A percentile compares a stretch with the other conserved stretches of the same genome.
These are phyloP conservation scores for Melanotaenia nigrans DNA, from an alignment of 2,797 vertebrate species.

Conservation along the genomic window DNA sequence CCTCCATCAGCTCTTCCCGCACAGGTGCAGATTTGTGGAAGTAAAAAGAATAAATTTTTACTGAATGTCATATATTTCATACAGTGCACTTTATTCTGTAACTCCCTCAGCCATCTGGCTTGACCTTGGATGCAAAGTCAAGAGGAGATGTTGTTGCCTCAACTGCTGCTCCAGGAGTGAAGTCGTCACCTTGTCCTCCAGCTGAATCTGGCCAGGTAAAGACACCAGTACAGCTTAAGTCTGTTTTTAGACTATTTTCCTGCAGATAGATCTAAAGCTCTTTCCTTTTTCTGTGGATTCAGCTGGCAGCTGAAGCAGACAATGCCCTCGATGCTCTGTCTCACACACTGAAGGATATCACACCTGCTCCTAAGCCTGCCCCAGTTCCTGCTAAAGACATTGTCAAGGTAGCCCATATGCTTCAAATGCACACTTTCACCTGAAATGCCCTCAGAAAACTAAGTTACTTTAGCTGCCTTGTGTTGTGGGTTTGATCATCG, in stretches of 20 bases:
- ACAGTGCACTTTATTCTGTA: not conserved
- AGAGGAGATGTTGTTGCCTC: conserved; percentile 70
- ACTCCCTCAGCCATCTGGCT: conserved; percentile 58
- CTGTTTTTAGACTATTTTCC: not conserved
- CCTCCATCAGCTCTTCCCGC: conserved; percentile 22
- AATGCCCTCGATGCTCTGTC: conserved; percentile 80
- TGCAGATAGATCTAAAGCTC: not conserved
- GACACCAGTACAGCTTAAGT: not conserved
- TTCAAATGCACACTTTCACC: not conserved
- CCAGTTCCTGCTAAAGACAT: conserved; percentile 66
- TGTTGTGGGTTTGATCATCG: conserved; percentile 13
- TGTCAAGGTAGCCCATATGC: conserved; percentile 70
- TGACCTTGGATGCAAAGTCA: conserved; percentile 65
- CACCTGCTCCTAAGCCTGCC: conserved; percentile 58
- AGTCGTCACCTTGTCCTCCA: conserved; percentile 57
- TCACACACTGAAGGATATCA: conserved; percentile 74
- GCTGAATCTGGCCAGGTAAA: conserved; percentile 61
- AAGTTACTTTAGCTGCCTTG: not conserved
- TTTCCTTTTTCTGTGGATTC: conserved; percentile 20
- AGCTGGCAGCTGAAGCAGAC: conserved; percentile 59
- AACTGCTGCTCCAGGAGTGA: conserved; percentile 64
- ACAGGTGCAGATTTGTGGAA: conserved; percentile 37
- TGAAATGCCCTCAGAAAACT: not conserved
- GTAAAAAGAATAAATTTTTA: not conserved
- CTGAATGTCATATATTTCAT: not conserved